Conservation (phyloP, 2,888 invertebrate genomes). For the Cylloceria caligata region DNA sequence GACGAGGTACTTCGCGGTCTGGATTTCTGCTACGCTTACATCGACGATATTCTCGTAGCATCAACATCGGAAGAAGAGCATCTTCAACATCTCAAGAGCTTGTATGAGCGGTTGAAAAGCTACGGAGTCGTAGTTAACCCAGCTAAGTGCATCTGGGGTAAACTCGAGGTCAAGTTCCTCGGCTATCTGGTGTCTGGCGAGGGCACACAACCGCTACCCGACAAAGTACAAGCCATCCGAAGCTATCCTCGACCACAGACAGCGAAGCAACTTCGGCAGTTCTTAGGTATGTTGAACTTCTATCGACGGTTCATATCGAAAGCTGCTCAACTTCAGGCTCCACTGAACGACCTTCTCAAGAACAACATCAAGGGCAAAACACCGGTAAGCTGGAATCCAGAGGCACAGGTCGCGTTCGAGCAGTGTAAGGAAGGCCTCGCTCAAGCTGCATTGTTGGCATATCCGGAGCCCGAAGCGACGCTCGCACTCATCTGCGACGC, state of each 20-base stretch:
- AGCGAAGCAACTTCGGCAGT: slow-evolving; percentile 47
- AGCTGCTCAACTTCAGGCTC: slow-evolving; percentile 40
- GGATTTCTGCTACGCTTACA: too few relatives aligned
- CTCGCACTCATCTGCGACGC: too few relatives aligned
- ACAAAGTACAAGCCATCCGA: slow-evolving; percentile 57
- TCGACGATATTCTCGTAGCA: slow-evolving; percentile 70
- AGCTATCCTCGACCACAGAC: slow-evolving; percentile 51
- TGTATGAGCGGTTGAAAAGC: slow-evolving; percentile 29
- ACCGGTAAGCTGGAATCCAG: slow-evolving; percentile 28
- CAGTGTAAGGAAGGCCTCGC: slow-evolving; percentile 47
- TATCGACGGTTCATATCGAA: slow-evolving; percentile 48
- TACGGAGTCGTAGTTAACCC: slow-evolving; percentile 47
- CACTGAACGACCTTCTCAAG: slow-evolving; percentile 38
- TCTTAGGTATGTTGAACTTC: too few relatives aligned
- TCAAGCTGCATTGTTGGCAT: neutral
- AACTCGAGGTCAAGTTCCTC: slow-evolving; percentile 53
- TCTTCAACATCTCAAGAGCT: slow-evolving; percentile 27
- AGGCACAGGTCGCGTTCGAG: slow-evolving; percentile 39
- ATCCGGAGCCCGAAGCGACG: too few relatives aligned
- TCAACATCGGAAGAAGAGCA: slow-evolving; percentile 29
- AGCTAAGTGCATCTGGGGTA: slow-evolving; percentile 56
- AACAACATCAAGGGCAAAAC: slow-evolving; percentile 58
- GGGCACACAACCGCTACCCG: slow-evolving; percentile 43
- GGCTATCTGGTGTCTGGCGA: slow-evolving; percentile 43
- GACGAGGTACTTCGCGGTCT: too few relatives aligned